Evolutionary conservation across 2,888 invertebrate species (phyloP), one percentile per base, ranked within the genome.

Genomic region (Gari tellinella): DNA sequence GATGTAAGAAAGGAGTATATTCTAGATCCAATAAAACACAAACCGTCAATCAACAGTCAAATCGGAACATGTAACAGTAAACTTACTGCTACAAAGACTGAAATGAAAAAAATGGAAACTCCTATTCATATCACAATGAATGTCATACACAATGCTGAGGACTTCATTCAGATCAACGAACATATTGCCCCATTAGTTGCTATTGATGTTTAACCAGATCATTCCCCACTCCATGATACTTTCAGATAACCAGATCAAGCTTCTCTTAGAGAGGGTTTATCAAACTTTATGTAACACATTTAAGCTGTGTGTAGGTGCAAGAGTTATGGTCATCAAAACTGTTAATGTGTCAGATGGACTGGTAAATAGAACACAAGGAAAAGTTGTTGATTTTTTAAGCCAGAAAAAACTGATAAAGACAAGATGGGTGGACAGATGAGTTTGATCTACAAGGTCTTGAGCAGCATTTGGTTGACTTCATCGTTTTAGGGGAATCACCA

Each of bases 311-410:
- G 23, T 63, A 19, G 55, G 65, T 48, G 74, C 74, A 45, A 69
- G 64, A 67, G 67, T 72, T 1, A 67, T 75, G 74, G n/a, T 75
- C 14, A 60, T 56, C 23, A 61, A 51, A 41, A 79, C 61, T 49
- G 23, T 79, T 55, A 63, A 78, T 65, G 72, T 68, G 14, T 23
- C 56, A 17, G 72, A 72, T 69, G 68, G 68, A 37, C 52, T 77
- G 19, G 65, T 64, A 8, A 77, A 77, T 73, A 57, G 58, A 43
- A 45, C 63, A 19, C 53, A 58, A 26, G 78, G 66, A 48, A 52
- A 15, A 17, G 56, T 56, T 15, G 19, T 43, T 25, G 61, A 37
- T n/a, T 40, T 38, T 48, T 51, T n/a, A n/a, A n/a, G n/a, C n/a
- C n/a, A n/a, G n/a, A n/a, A n/a, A n/a, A n/a, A n/a, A n/a, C n/a